A percentile compares a stretch with the other conserved stretches of the same genome.
These are phyloP conservation scores for Corythaixoides concolor DNA, from an alignment of 2,113 vertebrate genomes.

Conservation along the genomic window DNA sequence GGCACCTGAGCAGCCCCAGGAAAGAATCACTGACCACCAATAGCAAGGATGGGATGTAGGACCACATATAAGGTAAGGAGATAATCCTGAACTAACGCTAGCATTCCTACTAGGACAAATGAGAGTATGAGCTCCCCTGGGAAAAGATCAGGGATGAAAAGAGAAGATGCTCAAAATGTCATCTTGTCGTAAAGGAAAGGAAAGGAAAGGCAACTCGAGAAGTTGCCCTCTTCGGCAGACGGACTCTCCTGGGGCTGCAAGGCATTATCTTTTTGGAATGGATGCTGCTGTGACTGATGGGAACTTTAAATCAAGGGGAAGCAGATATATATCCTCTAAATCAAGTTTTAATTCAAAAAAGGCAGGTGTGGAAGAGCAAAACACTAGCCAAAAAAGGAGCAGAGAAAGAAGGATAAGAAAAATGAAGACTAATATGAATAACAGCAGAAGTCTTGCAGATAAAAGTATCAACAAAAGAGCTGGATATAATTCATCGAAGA, in stretches of 20 bases:
- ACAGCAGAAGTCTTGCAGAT: background rate
- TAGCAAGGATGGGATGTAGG: background rate
- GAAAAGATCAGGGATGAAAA: background rate
- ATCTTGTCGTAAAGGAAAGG: background rate
- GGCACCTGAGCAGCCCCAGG: background rate
- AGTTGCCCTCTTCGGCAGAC: fast-evolving
- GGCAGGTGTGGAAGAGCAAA: background rate
- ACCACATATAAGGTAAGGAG: background rate
- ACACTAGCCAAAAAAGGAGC: background rate
- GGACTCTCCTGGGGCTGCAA: fast-evolving
- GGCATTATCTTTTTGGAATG: background rate
- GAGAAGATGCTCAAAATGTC: background rate
- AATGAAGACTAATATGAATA: background rate
- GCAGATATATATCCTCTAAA: background rate
- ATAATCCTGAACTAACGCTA: background rate
- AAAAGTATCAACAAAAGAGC: background rate
- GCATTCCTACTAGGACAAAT: background rate
- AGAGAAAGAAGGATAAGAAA: background rate
- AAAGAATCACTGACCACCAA: background rate
- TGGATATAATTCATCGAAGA: background rate
- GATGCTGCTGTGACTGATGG: background rate
- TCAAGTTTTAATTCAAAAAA: background rate
- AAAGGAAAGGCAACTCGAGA: background rate
- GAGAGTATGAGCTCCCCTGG: background rate
- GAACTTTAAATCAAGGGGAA: background rate